Evolutionary conservation across 2,113 vertebrate genomes (phyloP).

Genomic region (pig (Sus scrofa)): DNA sequence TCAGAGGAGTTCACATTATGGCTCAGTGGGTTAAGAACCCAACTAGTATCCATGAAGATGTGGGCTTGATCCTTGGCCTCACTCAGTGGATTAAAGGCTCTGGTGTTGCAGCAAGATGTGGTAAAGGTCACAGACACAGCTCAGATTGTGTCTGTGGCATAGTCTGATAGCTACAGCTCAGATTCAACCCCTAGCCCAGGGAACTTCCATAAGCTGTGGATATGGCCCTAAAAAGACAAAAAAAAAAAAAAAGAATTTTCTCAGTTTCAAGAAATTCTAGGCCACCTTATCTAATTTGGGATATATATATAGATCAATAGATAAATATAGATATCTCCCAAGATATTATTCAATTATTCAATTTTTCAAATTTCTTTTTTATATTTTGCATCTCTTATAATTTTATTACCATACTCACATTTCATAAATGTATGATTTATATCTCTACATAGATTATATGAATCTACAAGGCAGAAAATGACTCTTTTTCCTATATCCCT

Average conservation of each 20-base stretch:
- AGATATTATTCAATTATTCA: conserved; percentile 36
- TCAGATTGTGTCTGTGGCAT: too few species aligned
- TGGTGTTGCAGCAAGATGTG: too few species aligned
- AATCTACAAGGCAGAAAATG: neutral
- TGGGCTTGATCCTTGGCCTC: too few species aligned
- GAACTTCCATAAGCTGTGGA: too few species aligned
- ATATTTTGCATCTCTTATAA: neutral
- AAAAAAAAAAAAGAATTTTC: neutral
- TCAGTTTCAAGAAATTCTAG: neutral
- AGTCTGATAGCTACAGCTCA: too few species aligned
- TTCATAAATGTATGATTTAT: neutral
- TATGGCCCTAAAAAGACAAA: neutral
- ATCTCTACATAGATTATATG: neutral
- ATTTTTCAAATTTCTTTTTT: conserved; percentile 41
- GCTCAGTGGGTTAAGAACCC: too few species aligned
- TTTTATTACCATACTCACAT: conserved; percentile 18
- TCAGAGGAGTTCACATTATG: too few species aligned
- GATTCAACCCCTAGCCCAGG: too few species aligned
- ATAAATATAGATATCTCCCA: neutral
- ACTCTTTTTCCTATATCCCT: neutral
- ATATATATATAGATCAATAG: neutral
- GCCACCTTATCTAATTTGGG: neutral
- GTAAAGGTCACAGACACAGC: too few species aligned
- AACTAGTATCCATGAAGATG: too few species aligned
- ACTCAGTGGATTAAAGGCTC: too few species aligned